phyloP scores from a whole-genome alignment of 1,140 invertebrate genomes.

The Tigriopus japonicus region DNA sequence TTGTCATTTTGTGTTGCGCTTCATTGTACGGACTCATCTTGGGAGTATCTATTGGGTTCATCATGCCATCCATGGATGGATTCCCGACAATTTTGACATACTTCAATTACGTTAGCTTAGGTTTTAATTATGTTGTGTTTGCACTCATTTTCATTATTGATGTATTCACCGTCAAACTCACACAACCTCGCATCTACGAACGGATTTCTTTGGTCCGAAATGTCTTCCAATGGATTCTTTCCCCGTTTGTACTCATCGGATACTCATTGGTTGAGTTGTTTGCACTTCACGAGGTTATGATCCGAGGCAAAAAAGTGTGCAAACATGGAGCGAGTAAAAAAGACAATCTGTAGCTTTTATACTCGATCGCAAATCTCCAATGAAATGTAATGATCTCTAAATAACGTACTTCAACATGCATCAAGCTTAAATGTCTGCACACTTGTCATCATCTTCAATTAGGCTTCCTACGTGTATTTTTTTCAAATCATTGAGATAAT shows the following conservation, averaged over 20 bases:
- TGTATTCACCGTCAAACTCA: background rate
- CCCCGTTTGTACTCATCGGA: background rate
- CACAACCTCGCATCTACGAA: background rate
- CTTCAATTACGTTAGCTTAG: background rate
- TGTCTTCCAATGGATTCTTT: background rate
- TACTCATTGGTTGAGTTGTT: constrained; percentile 10
- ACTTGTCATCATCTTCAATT: no score
- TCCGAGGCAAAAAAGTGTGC: constrained; percentile 7
- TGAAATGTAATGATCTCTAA: no score
- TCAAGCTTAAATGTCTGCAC: no score
- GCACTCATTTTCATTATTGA: constrained; percentile 1
- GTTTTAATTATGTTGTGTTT: constrained; percentile 3
- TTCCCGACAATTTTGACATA: background rate
- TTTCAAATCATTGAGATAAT: no score
- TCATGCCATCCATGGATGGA: background rate
- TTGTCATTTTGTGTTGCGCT: background rate
- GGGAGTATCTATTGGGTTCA: background rate
- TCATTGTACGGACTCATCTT: background rate
- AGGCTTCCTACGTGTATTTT: no score
- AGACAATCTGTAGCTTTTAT: background rate
- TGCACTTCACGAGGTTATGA: constrained; percentile 4
- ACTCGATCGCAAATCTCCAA: no score
- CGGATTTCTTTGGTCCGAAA: constrained; percentile 3
- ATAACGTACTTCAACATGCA: no score
- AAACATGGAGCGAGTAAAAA: constrained; percentile 12